A percentile compares a stretch with the other conserved stretches of the same genome.
phyloP scores from a whole-genome alignment of 1,140 invertebrate species.

The Drosophila dunni region DNA sequence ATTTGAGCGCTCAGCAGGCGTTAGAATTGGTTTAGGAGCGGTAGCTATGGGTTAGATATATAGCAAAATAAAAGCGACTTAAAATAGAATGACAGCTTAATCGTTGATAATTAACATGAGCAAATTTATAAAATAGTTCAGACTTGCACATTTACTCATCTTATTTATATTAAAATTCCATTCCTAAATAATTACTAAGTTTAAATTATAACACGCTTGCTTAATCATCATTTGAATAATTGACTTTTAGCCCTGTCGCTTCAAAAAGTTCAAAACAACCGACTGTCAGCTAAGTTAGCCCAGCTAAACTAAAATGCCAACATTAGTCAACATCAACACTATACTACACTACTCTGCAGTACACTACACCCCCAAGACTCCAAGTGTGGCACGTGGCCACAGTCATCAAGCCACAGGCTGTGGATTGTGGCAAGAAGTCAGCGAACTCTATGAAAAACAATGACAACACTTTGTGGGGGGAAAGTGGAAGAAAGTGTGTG shows the following conservation, averaged over 20 bases:
- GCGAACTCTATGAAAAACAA: slow-evolving; percentile 54
- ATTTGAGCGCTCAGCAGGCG: not conserved
- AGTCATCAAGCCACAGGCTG: slow-evolving; percentile 40
- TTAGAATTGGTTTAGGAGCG: not conserved
- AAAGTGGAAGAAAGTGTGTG: not conserved
- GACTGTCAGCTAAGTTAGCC: not conserved
- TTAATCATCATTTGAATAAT: too few relatives aligned
- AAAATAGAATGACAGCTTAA: not conserved
- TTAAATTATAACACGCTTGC: too few relatives aligned
- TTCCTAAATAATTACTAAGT: too few relatives aligned
- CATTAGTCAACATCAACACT: slow-evolving; percentile 47
- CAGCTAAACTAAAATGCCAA: slow-evolving; percentile 4
- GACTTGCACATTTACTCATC: too few relatives aligned
- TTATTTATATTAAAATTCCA: too few relatives aligned
- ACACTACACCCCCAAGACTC: not conserved
- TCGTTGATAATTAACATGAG: not conserved
- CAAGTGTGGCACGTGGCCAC: slow-evolving; percentile 49
- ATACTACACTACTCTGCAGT: not conserved
- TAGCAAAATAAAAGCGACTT: not conserved
- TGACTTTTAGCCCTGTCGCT: too few relatives aligned
- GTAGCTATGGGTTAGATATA: not conserved
- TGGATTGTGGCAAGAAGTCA: slow-evolving; percentile 44
- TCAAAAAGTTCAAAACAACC: not conserved
- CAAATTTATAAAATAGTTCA: too few relatives aligned
- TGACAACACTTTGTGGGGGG: slow-evolving; percentile 20